Base-by-base conservation (phyloP, 2,113 vertebrate genomes). In the Stigmatopora nigra region DNA sequence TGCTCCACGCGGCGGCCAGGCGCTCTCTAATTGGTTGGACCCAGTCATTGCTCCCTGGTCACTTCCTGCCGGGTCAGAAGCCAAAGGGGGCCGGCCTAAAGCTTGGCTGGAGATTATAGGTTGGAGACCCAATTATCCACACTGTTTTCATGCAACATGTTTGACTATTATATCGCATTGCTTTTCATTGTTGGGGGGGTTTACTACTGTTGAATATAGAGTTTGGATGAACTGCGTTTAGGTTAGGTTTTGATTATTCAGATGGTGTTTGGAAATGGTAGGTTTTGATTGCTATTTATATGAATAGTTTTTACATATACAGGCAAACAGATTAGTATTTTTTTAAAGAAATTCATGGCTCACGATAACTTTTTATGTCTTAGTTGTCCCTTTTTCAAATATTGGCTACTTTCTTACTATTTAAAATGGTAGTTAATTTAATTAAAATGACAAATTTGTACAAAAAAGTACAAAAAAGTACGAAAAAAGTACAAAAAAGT, bases 21-120 rank as follows among this genome's bases (percentile, higher is more conserved):
- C 31, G 5, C 81, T 85, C 79, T 88, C 79, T 89, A 86, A 88
- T 90, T 87, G 87, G 87, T 82, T 71, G 72, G 76, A 73, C 56
- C 7, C 73, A 76, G 74, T 84, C 78, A 49, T 47, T 77, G 76
- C 77, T 80, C 53, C 60, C 69, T 49, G 75, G 76, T 73, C 70
- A 73, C 84, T 87, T 89, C 87, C 87, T 86, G 83, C 78, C 68
- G 67, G 84, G 78, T 88, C 77, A 83, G 72, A 67, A 78, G 75
- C 82, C 88, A 78, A 56, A 80, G 73, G 68, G 25, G 80, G 67
- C 73, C 58, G 41, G 71, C 75, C 75, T 67, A 78, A 75, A 47
- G 69, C 73, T 75, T 69, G 63, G 71, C 66, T 78, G 72, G 61
- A 52, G 64, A 86, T 86, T 84, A 83, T 55, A 68, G 69, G 70